Evolutionary conservation across 2,113 vertebrate species (phyloP).

Genomic region (Ovibos moschatus): DNA sequence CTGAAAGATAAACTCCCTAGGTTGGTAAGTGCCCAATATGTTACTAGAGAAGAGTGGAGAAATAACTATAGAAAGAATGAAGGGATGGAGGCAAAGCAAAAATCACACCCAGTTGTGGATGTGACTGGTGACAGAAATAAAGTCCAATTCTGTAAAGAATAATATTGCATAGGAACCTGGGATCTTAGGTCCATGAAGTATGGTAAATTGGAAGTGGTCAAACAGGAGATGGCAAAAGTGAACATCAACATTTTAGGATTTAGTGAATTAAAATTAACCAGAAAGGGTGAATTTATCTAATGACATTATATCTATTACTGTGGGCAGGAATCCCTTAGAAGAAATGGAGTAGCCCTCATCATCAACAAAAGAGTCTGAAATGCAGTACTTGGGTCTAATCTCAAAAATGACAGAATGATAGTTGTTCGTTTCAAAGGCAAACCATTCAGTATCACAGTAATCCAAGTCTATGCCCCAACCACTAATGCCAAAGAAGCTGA

Average conservation of each 20-base stretch:
- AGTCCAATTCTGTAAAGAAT: not conserved
- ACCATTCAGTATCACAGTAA: not conserved
- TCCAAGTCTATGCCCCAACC: not conserved
- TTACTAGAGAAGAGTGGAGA: not conserved
- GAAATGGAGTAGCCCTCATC: not conserved
- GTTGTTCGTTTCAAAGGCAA: not conserved
- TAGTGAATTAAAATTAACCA: not conserved
- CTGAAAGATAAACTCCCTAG: not conserved
- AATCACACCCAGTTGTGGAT: not conserved
- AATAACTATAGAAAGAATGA: not conserved
- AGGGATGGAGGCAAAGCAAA: not conserved
- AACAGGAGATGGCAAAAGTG: not conserved
- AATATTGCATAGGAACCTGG: fast-evolving
- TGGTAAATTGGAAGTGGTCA: not conserved
- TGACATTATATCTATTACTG: not conserved
- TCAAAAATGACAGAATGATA: not conserved
- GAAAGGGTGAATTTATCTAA: not conserved
- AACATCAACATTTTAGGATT: not conserved
- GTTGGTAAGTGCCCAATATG: not conserved
- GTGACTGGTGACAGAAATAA: not conserved
- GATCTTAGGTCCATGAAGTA: not conserved
- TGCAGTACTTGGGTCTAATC: not conserved
- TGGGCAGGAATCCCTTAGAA: not conserved
- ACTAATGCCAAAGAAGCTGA: not conserved
- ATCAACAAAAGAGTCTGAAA: not conserved